These are phyloP conservation scores for Chironomus tepperi DNA, from an alignment of 1,140 invertebrate species.

Conservation along the genomic window DNA sequence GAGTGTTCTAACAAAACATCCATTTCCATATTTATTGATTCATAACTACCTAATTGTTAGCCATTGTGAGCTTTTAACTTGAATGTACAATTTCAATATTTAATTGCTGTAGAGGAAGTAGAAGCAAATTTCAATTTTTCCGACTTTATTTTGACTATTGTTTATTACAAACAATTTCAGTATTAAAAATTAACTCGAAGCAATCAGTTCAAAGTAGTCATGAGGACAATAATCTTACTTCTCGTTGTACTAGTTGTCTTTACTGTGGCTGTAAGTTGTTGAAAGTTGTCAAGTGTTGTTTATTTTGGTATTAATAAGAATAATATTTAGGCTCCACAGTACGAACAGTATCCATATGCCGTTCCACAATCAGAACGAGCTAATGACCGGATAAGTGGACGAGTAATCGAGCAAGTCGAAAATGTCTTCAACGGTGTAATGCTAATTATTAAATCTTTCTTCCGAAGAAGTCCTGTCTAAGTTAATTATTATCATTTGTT, in stretches of 20 bases:
- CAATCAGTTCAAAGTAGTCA: background rate
- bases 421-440: constrained; percentile 1
- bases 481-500: background rate
- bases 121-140: background rate
- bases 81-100: background rate
- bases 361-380: background rate
- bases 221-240: background rate
- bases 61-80: background rate
- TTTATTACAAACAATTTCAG: background rate
- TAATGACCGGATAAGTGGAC: background rate
- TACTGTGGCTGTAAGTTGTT: background rate
- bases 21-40: too few species aligned
- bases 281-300: background rate
- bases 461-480: background rate
- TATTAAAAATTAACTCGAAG: background rate
- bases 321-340: background rate
- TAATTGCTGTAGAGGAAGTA: background rate
- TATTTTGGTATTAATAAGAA: background rate
- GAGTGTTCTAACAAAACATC: too few species aligned
- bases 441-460: background rate
- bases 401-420: background rate
- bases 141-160: background rate
- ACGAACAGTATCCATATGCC: background rate
- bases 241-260: background rate
- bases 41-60: background rate